Percentiles rank a stretch among this genome's conserved stretches.
Evolutionary conservation across 2,797 vertebrate species (phyloP).

Genomic region (Gobio occitaniae): DNA sequence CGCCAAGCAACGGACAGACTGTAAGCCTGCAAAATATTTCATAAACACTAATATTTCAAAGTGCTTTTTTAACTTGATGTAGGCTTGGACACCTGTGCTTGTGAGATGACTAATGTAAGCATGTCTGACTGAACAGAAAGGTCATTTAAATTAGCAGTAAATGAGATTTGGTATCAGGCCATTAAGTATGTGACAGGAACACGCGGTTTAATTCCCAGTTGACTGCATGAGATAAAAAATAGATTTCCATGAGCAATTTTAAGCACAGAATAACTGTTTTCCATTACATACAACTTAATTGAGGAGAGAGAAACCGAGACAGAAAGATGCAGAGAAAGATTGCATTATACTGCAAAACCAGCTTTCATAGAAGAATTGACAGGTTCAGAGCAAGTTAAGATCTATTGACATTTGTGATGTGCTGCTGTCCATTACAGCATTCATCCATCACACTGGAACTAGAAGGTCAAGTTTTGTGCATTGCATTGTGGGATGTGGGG

Average conservation of each 20-base stretch:
- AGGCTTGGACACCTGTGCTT: constrained; percentile 20
- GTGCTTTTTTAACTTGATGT: constrained; percentile 1
- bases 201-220: constrained; percentile 50
- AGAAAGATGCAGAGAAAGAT: constrained; percentile 29
- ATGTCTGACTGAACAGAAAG: constrained; percentile 53
- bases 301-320: constrained; percentile 20
- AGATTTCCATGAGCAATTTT: constrained; percentile 55
- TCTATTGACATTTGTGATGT: not conserved
- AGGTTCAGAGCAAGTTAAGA: not conserved
- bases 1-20: constrained; percentile 8
- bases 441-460: not conserved
- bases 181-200: constrained; percentile 42
- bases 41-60: constrained; percentile 6
- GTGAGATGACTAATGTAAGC: constrained; percentile 46
- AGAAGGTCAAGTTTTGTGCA: not conserved
- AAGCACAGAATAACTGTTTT: constrained; percentile 55
- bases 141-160: constrained; percentile 59
- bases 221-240: constrained; percentile 54
- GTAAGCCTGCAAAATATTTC: not conserved
- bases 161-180: constrained; percentile 56
- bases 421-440: not conserved
- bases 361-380: not conserved
- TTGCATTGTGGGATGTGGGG: not conserved
- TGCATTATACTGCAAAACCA: not conserved
- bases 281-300: constrained; percentile 53